A percentile compares a stretch with the other conserved stretches of the same genome.
phyloP scores from a whole-genome alignment of 1,140 invertebrate species.

The Drosophila grimshawi region DNA sequence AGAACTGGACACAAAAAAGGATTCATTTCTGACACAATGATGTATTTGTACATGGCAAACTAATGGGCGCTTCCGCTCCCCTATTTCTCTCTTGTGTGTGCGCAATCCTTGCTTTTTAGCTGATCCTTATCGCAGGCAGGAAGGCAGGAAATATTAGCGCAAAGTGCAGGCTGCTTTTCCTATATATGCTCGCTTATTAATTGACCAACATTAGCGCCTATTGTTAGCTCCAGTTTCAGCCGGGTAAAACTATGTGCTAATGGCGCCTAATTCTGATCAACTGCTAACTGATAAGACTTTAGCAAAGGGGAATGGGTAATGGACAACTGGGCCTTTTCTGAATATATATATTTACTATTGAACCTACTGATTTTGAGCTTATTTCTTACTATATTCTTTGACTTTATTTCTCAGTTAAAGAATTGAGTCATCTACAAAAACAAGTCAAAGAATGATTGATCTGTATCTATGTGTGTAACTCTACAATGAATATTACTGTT shows the following conservation, averaged over 20 bases:
- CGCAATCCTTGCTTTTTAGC: slow-evolving; percentile 67
- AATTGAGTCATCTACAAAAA: no score
- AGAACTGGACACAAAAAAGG: slow-evolving; percentile 47
- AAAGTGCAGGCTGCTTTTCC: slow-evolving; percentile 51
- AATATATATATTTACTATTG: neutral
- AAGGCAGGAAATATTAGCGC: slow-evolving; percentile 69
- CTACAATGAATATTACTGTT: no score
- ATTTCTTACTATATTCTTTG: neutral
- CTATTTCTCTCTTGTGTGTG: neutral
- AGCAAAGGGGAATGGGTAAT: neutral
- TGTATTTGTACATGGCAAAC: slow-evolving; percentile 58
- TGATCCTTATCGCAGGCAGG: slow-evolving; percentile 50
- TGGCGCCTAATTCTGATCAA: slow-evolving; percentile 61
- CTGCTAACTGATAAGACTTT: slow-evolving; percentile 47
- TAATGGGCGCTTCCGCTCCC: slow-evolving; percentile 64
- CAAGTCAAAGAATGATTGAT: no score
- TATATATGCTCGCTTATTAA: slow-evolving; percentile 65
- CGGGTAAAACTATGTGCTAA: slow-evolving; percentile 67
- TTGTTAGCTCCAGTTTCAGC: slow-evolving; percentile 48
- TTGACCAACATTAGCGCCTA: slow-evolving; percentile 74
- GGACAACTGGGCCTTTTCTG: neutral
- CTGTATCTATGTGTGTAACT: no score
- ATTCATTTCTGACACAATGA: slow-evolving; percentile 73
- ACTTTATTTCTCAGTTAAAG: neutral
- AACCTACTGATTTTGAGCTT: no score